Conservation (phyloP, 2,113 vertebrate species). For the Crotalus helleri region DNA sequence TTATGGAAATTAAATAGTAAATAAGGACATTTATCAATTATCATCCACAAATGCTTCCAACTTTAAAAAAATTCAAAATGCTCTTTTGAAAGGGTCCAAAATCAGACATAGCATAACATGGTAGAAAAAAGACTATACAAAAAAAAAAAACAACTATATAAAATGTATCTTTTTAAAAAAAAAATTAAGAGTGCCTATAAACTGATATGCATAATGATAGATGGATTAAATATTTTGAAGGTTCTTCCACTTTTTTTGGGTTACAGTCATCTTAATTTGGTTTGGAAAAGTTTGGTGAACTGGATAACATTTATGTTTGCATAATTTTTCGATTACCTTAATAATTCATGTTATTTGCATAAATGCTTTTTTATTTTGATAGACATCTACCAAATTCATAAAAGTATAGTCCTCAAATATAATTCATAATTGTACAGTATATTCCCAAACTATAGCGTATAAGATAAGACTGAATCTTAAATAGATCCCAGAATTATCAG, state of each 20-base stretch:
- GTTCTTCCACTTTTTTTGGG: conserved; percentile 22
- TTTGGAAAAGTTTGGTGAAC: conserved; percentile 11
- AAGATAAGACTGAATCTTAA: conserved; percentile 30
- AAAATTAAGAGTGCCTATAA: neutral
- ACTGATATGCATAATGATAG: neutral
- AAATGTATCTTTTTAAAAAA: neutral
- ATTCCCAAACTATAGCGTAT: neutral
- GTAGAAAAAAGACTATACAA: neutral
- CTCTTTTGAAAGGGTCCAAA: neutral
- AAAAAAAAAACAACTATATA: too few relatives aligned
- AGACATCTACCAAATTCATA: neutral
- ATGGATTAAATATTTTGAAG: neutral
- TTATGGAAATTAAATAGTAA: neutral
- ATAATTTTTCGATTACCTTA: conserved; percentile 30
- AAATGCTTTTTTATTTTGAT: neutral
- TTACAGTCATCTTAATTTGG: conserved; percentile 10
- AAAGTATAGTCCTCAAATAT: neutral
- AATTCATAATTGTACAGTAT: neutral
- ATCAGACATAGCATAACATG: neutral
- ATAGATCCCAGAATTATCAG: conserved; percentile 5
- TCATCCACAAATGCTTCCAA: neutral
- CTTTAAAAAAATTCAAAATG: neutral
- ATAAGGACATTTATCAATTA: neutral
- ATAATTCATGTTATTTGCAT: conserved; percentile 9
- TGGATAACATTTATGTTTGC: conserved; percentile 8